Evolutionary conservation across 2,113 vertebrate species (phyloP).

Genomic region (Neomonachus schauinslandi): DNA sequence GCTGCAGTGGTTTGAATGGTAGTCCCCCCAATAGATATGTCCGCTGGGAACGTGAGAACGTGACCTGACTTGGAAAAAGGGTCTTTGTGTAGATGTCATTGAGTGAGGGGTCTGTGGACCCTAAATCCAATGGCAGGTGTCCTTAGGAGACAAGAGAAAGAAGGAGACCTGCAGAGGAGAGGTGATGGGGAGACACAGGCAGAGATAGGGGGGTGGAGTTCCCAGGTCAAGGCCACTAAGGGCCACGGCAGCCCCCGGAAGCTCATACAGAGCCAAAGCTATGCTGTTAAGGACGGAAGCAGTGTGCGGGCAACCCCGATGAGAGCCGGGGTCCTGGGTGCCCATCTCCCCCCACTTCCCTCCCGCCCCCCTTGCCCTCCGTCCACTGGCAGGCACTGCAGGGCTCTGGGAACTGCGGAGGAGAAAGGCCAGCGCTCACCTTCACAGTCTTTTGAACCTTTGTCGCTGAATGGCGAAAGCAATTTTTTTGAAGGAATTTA

Average conservation of each 20-base stretch:
- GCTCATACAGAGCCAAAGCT: fast-evolving
- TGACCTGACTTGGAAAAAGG: background rate
- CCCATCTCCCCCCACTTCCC: background rate
- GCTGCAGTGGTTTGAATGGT: background rate
- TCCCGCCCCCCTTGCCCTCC: background rate
- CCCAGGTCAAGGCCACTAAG: too few species aligned
- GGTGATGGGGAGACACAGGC: background rate
- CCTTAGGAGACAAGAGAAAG: background rate
- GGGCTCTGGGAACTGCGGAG: fast-evolving
- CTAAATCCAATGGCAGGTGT: background rate
- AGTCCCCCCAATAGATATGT: background rate
- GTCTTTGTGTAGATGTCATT: background rate
- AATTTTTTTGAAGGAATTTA: conserved; percentile 43
- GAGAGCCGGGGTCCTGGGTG: fast-evolving
- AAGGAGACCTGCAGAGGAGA: background rate
- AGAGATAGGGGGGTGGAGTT: background rate
- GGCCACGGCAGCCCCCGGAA: background rate
- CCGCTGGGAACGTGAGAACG: background rate
- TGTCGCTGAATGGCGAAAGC: background rate
- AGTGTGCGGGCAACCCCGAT: fast-evolving
- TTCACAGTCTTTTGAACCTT: conserved; percentile 38
- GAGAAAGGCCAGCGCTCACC: background rate
- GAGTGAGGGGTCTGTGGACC: background rate
- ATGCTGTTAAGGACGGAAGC: fast-evolving
- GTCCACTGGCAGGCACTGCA: fast-evolving